Conservation (phyloP, 2,797 vertebrate genomes). For the Natrix natrix region DNA sequence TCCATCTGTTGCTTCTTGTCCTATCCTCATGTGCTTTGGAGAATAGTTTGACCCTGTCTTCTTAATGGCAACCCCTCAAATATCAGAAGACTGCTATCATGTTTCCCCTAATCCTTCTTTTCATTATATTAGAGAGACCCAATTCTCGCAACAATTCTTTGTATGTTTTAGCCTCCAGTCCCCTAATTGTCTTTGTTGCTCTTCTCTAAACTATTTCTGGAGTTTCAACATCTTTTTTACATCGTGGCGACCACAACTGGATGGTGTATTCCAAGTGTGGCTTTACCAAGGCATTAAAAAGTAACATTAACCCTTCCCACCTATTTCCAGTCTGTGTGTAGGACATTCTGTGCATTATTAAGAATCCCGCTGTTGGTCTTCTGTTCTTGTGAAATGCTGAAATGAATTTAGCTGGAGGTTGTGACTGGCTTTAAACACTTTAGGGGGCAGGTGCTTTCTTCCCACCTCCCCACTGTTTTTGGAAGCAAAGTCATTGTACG, state of each 20-base stretch:
- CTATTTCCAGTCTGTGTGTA: background rate
- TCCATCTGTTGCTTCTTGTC: background rate
- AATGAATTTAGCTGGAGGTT: background rate
- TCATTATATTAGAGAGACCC: background rate
- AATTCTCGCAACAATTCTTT: background rate
- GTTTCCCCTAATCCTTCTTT: no score
- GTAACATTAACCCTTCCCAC: background rate
- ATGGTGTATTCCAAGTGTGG: background rate
- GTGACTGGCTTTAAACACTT: background rate
- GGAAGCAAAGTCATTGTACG: constrained; percentile 3
- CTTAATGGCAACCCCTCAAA: background rate
- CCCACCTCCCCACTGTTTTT: rapidly evolving
- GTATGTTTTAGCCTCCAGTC: background rate
- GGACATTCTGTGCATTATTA: background rate
- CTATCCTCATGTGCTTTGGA: background rate
- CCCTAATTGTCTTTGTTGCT: background rate
- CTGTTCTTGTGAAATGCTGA: no score
- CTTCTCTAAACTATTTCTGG: background rate
- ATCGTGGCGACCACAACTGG: background rate
- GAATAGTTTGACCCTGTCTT: background rate
- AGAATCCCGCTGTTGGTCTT: background rate
- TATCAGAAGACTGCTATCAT: background rate
- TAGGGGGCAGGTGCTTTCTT: background rate
- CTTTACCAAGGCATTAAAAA: background rate
- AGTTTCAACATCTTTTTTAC: background rate